Evolutionary conservation across 1,140 invertebrate genomes (phyloP), one percentile per base, ranked within the genome.

Genomic region (Carposina sasakii): DNA sequence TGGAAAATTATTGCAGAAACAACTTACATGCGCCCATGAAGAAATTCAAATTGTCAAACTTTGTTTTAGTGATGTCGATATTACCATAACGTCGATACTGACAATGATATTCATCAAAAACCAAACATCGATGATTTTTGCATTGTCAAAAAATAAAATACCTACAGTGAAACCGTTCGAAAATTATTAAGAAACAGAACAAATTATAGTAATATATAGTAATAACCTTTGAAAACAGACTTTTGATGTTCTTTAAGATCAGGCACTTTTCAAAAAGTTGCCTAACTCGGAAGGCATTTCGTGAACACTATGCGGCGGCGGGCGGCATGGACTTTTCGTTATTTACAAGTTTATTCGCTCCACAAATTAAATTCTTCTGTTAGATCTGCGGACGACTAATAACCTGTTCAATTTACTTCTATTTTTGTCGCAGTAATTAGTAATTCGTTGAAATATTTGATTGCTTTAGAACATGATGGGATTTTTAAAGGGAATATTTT

Each of bases 321-420:
- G 20, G 9, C 15, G 39, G 39, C 39, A 13, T 41, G 21, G 39
- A 41, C 6, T 41, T 41, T 41, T 41, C 21, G 39, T 41, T 13
- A 41, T 41, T 41, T 41, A 41, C 39, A 28, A 28, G 24, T 28
- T 6, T 28, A 28, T 28, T 60, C 37, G 20, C 26, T 41, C 58
- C 58, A 60, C 20, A 60, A 23, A 48, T 36, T 34, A 42, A 58
- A 60, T 41, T 41, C 39, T 41, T 41, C 9, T 41, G 39, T 41
- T 41, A 8, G 13, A 41, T 20, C 39, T 22, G 39, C 15, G 6
- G 39, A 17, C 6, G 5, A 16, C 6, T 13, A 8, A 36, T 8
- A 8, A 36, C 6, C 33, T 36, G 26, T 4, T 22, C 20, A 6
- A 21, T 6, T 22, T 42, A 23, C 20, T 21, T 42, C n/a, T 42